phyloP scores from a whole-genome alignment of 2,888 invertebrate genomes.

The Tenthredo amoena region DNA sequence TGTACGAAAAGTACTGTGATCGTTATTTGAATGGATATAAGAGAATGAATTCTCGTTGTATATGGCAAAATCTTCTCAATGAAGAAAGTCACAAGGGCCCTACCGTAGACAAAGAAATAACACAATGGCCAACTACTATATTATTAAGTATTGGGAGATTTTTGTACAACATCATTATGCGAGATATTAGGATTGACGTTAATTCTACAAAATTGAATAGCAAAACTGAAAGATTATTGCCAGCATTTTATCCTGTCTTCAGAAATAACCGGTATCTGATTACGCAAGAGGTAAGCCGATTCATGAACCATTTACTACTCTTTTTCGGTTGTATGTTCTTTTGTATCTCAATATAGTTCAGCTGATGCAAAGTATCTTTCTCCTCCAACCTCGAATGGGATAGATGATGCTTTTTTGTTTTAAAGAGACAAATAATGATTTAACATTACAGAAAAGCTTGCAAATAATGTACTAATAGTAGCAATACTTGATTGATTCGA shows the following conservation, averaged over 20 bases:
- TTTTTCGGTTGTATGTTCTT: background rate
- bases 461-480: background rate
- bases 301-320: background rate
- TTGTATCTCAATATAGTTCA: background rate
- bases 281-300: constrained; percentile 82
- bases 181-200: constrained; percentile 90
- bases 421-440: background rate
- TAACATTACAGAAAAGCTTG: background rate
- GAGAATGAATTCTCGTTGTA: constrained; percentile 82
- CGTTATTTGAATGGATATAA: constrained; percentile 81
- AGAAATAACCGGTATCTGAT: constrained; percentile 83
- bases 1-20: constrained; percentile 84
- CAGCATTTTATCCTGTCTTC: constrained; percentile 90
- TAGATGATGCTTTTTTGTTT: too few relatives aligned
- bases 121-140: constrained; percentile 85
- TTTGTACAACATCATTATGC: constrained; percentile 91
- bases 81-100: constrained; percentile 66
- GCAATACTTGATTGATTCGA: background rate
- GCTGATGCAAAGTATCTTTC: background rate
- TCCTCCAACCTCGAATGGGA: too few relatives aligned
- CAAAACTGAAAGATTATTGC: constrained; percentile 79
- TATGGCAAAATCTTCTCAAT: constrained; percentile 86
- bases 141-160: constrained; percentile 88
- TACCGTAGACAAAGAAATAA: constrained; percentile 80
- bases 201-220: constrained; percentile 83